A percentile compares a stretch with the other conserved stretches of the same genome.
These are phyloP conservation scores for Belgica antarctica DNA, from an alignment of 2,888 invertebrate genomes.

Conservation along the genomic window DNA sequence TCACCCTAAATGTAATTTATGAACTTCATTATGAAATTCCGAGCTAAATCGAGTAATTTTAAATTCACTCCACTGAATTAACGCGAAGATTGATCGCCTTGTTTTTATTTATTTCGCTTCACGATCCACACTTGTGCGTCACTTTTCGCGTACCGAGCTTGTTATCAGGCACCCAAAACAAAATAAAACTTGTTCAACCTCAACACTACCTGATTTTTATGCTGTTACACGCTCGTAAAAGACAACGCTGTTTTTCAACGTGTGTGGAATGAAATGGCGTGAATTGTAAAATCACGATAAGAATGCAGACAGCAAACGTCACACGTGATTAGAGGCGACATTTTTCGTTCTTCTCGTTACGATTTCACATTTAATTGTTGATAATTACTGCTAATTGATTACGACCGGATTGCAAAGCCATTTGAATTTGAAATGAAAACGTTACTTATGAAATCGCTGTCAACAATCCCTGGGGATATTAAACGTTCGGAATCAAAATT, in stretches of 20 bases:
- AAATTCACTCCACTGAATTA: not conserved
- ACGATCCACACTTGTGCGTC: not conserved
- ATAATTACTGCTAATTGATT: constrained; percentile 20
- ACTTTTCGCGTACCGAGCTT: not conserved
- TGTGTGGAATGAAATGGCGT: constrained; percentile 20
- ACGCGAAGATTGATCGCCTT: not conserved
- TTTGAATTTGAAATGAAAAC: constrained; percentile 11
- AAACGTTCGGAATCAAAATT: too few species aligned
- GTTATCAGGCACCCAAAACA: not conserved
- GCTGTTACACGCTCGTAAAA: constrained; percentile 20
- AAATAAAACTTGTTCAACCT: not conserved
- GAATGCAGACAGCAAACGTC: constrained; percentile 21
- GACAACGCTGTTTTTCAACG: not conserved
- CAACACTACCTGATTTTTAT: not conserved
- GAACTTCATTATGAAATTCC: too few species aligned
- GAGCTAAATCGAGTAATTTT: not conserved
- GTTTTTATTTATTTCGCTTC: not conserved
- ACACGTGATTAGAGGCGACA: not conserved
- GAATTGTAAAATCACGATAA: constrained; percentile 41
- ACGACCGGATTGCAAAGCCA: not conserved
- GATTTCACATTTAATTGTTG: too few species aligned
- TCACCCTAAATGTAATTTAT: too few species aligned
- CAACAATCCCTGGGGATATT: not conserved
- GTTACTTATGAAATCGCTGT: not conserved
- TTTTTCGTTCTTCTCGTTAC: not conserved